These are phyloP conservation scores for Seladonia tumulorum DNA, from an alignment of 2,888 invertebrate genomes.

Conservation along the genomic window DNA sequence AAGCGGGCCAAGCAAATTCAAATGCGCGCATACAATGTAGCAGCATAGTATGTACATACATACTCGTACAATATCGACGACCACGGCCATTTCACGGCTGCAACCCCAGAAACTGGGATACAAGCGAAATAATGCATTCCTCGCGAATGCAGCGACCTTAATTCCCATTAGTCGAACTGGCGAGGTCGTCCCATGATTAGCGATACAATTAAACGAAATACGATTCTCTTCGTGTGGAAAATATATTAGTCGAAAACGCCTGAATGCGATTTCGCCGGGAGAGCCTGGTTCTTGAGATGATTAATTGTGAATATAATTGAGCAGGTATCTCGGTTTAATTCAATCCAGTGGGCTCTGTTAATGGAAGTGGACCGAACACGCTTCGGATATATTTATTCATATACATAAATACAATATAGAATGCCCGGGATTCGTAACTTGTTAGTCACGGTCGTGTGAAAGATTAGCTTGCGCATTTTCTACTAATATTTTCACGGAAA, in stretches of 20 bases:
- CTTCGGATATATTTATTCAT: neutral
- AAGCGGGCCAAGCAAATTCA: slow-evolving; percentile 62
- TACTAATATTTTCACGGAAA: neutral
- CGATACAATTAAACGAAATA: slow-evolving; percentile 13
- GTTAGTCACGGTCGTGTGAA: slow-evolving; percentile 4
- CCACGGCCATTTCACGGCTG: slow-evolving; percentile 45
- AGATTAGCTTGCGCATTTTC: neutral
- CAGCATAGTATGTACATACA: neutral
- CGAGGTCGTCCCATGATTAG: slow-evolving; percentile 5
- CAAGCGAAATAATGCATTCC: slow-evolving; percentile 38
- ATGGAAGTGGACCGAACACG: neutral
- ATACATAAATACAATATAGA: neutral
- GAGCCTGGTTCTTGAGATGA: neutral
- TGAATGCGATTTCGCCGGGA: neutral
- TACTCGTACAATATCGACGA: slow-evolving; percentile 10
- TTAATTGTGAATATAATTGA: neutral
- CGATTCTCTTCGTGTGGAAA: neutral
- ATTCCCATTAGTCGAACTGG: slow-evolving; percentile 42
- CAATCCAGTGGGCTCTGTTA: neutral
- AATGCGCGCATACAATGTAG: slow-evolving; percentile 64
- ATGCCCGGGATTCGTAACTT: neutral
- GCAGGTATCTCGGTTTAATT: neutral
- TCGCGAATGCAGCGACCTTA: slow-evolving; percentile 55
- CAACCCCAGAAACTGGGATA: slow-evolving; percentile 52
- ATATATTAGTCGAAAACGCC: neutral